A percentile compares a stretch with the other conserved stretches of the same genome.
phyloP scores from a whole-genome alignment of 2,113 vertebrate genomes.

The Ageneiosus marmoratus region DNA sequence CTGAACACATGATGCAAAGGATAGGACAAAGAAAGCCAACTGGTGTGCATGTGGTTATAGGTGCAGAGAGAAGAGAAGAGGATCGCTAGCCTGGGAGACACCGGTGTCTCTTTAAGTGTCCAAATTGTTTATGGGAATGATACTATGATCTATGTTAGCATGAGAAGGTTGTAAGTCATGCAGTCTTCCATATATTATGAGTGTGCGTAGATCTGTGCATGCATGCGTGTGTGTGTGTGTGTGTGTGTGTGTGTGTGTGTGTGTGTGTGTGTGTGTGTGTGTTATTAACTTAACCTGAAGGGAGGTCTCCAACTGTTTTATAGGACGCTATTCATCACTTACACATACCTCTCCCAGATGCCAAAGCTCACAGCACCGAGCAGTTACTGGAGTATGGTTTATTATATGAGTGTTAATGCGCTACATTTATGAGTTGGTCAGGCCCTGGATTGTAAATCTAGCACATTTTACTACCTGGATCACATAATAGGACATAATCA shows the following conservation, averaged over 20 bases:
- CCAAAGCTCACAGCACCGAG: slow-evolving; percentile 35
- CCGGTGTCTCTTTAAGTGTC: slow-evolving; percentile 14
- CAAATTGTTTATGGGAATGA: slow-evolving; percentile 29
- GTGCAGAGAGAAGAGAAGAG: slow-evolving; percentile 12
- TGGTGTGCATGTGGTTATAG: slow-evolving; percentile 15
- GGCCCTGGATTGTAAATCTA: slow-evolving; percentile 55
- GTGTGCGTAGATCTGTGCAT: not conserved
- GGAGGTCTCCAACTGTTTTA: slow-evolving; percentile 49
- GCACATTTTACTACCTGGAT: slow-evolving; percentile 50
- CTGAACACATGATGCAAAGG: slow-evolving; percentile 18
- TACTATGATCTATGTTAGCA: slow-evolving; percentile 22
- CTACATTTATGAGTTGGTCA: slow-evolving; percentile 57
- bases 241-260: not conserved
- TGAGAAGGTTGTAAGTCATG: not conserved
- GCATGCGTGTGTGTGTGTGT: no score
- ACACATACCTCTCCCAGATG: slow-evolving; percentile 38
- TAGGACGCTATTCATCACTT: slow-evolving; percentile 45
- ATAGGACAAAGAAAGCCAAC: slow-evolving; percentile 34
- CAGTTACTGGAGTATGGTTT: slow-evolving; percentile 47
- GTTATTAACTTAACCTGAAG: slow-evolving; percentile 45
- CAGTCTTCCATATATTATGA: slow-evolving; percentile 12
- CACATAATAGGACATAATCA: slow-evolving; percentile 45
- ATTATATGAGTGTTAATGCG: slow-evolving; percentile 56
- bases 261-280: not conserved
- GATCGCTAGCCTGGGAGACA: not conserved